Evolutionary conservation across 2,113 vertebrate species (phyloP).

Genomic region (Halichoeres trimaculatus): DNA sequence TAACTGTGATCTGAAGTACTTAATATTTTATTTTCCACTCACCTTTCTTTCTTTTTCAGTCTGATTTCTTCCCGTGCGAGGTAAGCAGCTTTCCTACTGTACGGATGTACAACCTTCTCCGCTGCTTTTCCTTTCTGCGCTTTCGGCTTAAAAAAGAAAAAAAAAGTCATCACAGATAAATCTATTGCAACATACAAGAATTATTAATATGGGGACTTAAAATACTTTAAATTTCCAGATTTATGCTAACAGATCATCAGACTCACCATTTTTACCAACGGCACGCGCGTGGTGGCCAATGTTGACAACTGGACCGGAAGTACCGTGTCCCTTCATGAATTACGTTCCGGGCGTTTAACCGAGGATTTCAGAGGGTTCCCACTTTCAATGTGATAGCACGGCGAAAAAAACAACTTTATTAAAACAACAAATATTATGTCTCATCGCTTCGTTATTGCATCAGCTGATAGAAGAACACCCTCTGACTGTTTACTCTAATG

Average conservation of each 20-base stretch:
- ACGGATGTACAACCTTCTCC: slow-evolving; percentile 91
- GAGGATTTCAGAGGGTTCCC: neutral
- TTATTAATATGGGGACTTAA: too few relatives aligned
- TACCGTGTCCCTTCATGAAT: slow-evolving; percentile 10
- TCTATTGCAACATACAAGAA: accelerated
- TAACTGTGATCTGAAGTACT: too few relatives aligned
- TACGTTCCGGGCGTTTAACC: neutral
- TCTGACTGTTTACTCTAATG: too few relatives aligned
- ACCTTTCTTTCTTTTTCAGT: slow-evolving; percentile 90
- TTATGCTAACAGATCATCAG: accelerated
- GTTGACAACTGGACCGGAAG: slow-evolving; percentile 70
- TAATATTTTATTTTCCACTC: neutral
- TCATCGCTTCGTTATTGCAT: too few relatives aligned
- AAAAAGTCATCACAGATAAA: neutral
- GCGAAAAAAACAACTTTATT: too few relatives aligned
- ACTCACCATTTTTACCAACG: slow-evolving; percentile 50
- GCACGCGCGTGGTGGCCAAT: slow-evolving; percentile 25
- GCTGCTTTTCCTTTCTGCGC: slow-evolving; percentile 82
- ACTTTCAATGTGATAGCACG: neutral
- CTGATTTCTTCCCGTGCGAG: slow-evolving; percentile 87
- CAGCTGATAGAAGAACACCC: too few relatives aligned
- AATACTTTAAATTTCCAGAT: accelerated
- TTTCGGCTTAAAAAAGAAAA: slow-evolving; percentile 87
- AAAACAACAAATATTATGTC: too few relatives aligned
- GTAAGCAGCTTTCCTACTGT: slow-evolving; percentile 94